Conservation (phyloP, 2,888 invertebrate species). For the Lasioglossum villosulum region DNA sequence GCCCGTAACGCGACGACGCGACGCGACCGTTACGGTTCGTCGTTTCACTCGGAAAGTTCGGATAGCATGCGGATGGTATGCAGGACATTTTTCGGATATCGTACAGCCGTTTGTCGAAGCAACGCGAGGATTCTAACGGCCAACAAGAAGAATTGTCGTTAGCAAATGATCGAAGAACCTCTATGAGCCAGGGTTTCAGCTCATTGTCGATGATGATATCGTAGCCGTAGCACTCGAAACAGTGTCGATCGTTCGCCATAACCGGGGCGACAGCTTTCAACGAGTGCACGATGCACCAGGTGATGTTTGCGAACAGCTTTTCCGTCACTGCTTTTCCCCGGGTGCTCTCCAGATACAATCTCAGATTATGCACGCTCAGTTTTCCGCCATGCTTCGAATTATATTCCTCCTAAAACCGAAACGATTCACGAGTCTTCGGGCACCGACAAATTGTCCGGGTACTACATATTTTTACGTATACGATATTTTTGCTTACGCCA, state of each 20-base stretch:
- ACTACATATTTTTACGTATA: too few relatives aligned
- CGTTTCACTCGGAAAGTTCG: neutral
- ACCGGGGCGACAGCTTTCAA: conserved; percentile 96
- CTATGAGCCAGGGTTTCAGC: conserved; percentile 91
- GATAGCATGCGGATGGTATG: too few relatives aligned
- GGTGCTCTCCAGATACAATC: conserved; percentile 95
- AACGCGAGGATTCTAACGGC: too few relatives aligned
- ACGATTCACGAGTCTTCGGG: neutral
- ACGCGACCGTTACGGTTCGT: too few relatives aligned
- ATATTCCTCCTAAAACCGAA: conserved; percentile 91
- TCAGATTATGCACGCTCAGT: conserved; percentile 95
- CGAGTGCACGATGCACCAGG: conserved; percentile 96
- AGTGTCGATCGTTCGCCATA: conserved; percentile 96
- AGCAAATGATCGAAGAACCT: conserved; percentile 67
- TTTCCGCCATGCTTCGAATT: conserved; percentile 98
- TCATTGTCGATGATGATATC: conserved; percentile 98
- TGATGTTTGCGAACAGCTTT: conserved; percentile 94
- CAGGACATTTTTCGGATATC: neutral
- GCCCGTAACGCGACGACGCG: neutral
- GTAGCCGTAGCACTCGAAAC: conserved; percentile 97
- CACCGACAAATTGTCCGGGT: too few relatives aligned
- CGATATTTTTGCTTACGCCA: conserved; percentile 87
- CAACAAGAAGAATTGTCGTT: too few relatives aligned
- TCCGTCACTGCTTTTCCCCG: conserved; percentile 95
- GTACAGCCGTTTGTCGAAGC: neutral